Evolutionary conservation across 2,888 invertebrate species (phyloP).

Genomic region (Lepetodrilus schrolli): DNA sequence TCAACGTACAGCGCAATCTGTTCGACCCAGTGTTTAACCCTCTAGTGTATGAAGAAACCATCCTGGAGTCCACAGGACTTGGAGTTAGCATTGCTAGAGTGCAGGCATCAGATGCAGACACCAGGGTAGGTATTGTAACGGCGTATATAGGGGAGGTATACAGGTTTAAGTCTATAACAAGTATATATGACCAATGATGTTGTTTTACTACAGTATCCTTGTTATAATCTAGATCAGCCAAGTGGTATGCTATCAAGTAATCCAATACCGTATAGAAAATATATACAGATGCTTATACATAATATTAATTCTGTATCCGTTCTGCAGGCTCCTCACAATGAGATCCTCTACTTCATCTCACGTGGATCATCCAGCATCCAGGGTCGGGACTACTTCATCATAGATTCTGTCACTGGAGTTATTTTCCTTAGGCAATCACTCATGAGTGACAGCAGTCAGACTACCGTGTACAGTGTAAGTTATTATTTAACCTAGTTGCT

Average conservation of each 20-base stretch:
- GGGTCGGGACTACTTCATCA: conserved; percentile 57
- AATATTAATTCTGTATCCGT: too few species aligned
- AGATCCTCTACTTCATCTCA: conserved; percentile 45
- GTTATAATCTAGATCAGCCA: too few species aligned
- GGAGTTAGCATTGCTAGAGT: conserved; percentile 47
- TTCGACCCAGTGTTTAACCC: conserved; percentile 49
- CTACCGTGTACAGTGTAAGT: conserved; percentile 38
- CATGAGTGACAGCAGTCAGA: conserved; percentile 45
- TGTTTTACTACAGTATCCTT: neutral
- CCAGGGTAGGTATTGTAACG: conserved; percentile 33
- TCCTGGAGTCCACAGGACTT: conserved; percentile 52
- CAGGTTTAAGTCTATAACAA: neutral
- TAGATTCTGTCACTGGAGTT: conserved; percentile 52
- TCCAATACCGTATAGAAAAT: too few species aligned
- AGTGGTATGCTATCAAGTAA: too few species aligned
- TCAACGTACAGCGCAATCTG: conserved; percentile 56
- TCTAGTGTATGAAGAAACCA: conserved; percentile 42
- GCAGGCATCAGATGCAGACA: conserved; percentile 53
- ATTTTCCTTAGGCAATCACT: conserved; percentile 57
- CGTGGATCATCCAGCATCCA: conserved; percentile 40
- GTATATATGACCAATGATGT: neutral
- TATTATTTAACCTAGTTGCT: neutral
- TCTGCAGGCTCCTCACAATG: conserved; percentile 61
- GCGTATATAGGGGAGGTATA: neutral
- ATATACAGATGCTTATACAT: too few species aligned